Base-by-base conservation (phyloP, 2,797 vertebrate genomes). In the Galago senegalensis region DNA sequence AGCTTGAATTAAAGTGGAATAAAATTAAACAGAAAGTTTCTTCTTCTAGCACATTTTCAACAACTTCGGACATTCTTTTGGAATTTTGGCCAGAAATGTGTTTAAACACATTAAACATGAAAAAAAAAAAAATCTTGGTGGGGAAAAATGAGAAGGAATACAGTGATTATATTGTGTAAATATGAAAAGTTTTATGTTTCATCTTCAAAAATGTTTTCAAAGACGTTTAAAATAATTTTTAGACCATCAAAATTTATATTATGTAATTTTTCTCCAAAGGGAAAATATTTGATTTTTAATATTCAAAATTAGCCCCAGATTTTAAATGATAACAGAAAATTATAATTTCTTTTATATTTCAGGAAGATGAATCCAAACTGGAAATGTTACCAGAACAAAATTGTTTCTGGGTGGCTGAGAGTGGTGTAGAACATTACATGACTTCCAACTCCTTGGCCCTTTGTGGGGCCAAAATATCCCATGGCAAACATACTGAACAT, bases 11-110 rank as follows among this genome's bases (percentile, higher is more conserved):
- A 92, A 92, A 96, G 60, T 87, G 77, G n/a, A 94, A 83, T 89
- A 86, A 95, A 96, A 91, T 95, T 96, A 95, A 96, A 82, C 14
- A 87, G 49, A 87, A 96, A 93, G 21, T 91, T 88, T 87, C 23
- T 82, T 92, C 86, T 87, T 11, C 1, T 75, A 27, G 23, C 31
- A 70, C 56, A 34, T 79, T 89, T 16, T 60, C n/a, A 79, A 83
- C 27, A 80, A 93, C 29, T 97, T 37, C 58, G 25, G 67, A 91
- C 46, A 89, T 4, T 14, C n/a, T 85, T 84, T 91, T 84, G 34
- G 23, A 93, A 70, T n/a, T 60, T 46, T 11, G 70, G 21, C 46
- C 75, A 90, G 31, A 96, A 93, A 86, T 56, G 56, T 40, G 21
- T 40, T 94, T 86, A 37, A 89, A 82, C 69, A 82, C 46, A 16